Percentiles rank a stretch among this genome's conserved stretches.
These are phyloP conservation scores for Melanocharis versteri DNA, from an alignment of 2,113 vertebrate species.

Conservation along the genomic window DNA sequence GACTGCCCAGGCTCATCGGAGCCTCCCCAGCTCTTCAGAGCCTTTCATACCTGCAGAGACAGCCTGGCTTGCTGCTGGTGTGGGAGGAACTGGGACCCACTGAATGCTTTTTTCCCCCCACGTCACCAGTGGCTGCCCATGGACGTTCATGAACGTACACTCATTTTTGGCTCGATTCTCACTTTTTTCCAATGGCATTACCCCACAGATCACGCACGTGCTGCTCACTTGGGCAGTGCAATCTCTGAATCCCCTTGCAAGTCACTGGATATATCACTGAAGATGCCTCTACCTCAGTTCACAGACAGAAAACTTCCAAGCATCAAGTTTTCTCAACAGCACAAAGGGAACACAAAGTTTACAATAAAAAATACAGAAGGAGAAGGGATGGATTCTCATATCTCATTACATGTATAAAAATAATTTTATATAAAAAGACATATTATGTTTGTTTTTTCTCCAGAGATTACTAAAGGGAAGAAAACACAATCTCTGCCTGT, in stretches of 20 bases:
- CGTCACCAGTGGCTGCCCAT: background rate
- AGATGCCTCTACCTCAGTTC: background rate
- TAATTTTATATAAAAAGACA: background rate
- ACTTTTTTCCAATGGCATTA: background rate
- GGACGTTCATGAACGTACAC: background rate
- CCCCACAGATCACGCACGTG: background rate
- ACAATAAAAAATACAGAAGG: background rate
- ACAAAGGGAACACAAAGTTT: background rate
- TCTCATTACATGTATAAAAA: background rate
- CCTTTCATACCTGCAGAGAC: background rate
- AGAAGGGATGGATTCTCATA: background rate
- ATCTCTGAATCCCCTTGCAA: background rate
- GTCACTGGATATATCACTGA: background rate
- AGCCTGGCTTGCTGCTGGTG: background rate
- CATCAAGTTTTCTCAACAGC: background rate
- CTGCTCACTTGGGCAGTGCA: background rate
- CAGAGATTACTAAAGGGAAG: background rate
- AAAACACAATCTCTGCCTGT: background rate
- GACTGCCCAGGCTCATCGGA: background rate
- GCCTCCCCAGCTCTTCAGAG: background rate
- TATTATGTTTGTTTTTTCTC: background rate
- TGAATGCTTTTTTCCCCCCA: fast-evolving
- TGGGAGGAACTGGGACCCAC: background rate
- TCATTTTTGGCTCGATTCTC: background rate
- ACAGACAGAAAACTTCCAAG: background rate